phyloP scores from a whole-genome alignment of 2,888 invertebrate genomes.

The Chloroclystis v-ata region DNA sequence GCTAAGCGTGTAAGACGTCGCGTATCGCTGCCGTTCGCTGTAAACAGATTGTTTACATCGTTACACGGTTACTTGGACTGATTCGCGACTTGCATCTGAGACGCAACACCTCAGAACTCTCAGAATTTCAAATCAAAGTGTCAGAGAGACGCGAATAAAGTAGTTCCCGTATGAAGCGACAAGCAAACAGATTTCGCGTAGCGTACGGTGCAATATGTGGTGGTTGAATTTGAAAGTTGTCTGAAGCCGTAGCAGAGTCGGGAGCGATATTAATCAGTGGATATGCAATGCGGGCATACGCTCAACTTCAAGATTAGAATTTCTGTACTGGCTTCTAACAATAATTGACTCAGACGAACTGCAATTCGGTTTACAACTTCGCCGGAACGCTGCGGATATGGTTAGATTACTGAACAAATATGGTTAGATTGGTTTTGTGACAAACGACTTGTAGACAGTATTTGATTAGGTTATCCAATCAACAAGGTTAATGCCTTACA shows the following conservation, averaged over 20 bases:
- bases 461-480: neutral
- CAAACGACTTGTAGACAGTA: neutral
- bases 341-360: conserved; percentile 63
- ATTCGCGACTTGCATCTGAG: conserved; percentile 2
- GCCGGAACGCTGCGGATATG: conserved; percentile 19
- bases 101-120: conserved; percentile 21
- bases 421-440: conserved; percentile 14
- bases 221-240: conserved; percentile 53
- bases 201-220: conserved; percentile 30
- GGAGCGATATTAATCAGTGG: conserved; percentile 66
- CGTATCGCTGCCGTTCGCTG: conserved; percentile 15
- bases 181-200: conserved; percentile 21
- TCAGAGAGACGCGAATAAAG: conserved; percentile 20
- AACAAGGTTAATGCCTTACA: neutral
- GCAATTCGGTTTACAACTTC: conserved; percentile 37
- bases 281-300: conserved; percentile 60
- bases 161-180: conserved; percentile 10
- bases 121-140: conserved; percentile 23
- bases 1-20: conserved; percentile 25
- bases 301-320: conserved; percentile 63
- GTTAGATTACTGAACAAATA: no score
- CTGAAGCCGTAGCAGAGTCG: conserved; percentile 47
- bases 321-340: conserved; percentile 54
- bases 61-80: conserved; percentile 18
- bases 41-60: conserved; percentile 20